These are phyloP conservation scores for Mico argentatus DNA, from an alignment of 2,797 vertebrate species.

Conservation along the genomic window DNA sequence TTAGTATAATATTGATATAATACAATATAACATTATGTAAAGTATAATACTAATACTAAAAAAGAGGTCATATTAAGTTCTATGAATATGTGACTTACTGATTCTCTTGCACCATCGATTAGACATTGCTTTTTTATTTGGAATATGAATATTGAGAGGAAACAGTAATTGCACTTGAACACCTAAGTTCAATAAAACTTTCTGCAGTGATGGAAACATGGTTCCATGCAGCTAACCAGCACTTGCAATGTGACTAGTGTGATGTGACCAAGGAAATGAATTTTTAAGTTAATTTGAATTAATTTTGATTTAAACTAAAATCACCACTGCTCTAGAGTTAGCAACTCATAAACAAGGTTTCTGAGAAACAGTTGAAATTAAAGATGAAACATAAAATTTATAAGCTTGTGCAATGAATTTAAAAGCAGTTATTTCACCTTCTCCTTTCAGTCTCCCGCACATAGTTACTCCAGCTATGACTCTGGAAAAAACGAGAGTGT, in stretches of 20 bases:
- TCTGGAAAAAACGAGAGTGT: slow-evolving; percentile 89
- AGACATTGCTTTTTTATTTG: not conserved
- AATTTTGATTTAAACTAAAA: slow-evolving; percentile 19
- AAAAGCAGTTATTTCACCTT: slow-evolving; percentile 48
- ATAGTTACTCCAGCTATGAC: slow-evolving; percentile 90
- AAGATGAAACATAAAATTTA: not conserved
- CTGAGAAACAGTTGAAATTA: not conserved
- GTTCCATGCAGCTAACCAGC: not conserved
- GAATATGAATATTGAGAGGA: not conserved
- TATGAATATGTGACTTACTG: not conserved
- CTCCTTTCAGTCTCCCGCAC: slow-evolving; percentile 88
- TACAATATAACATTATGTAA: not conserved
- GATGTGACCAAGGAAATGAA: not conserved
- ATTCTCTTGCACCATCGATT: not conserved
- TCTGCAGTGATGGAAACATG: not conserved
- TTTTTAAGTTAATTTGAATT: not conserved
- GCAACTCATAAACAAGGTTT: not conserved
- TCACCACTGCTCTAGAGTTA: not conserved
- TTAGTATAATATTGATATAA: not conserved
- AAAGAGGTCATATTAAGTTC: not conserved
- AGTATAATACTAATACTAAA: not conserved
- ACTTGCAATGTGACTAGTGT: not conserved
- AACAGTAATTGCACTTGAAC: not conserved
- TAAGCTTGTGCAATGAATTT: slow-evolving; percentile 36
- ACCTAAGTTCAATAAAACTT: not conserved